Evolutionary conservation across 2,888 invertebrate species (phyloP), one percentile per base, ranked within the genome.

Genomic region (Drosophila aldrichi): DNA sequence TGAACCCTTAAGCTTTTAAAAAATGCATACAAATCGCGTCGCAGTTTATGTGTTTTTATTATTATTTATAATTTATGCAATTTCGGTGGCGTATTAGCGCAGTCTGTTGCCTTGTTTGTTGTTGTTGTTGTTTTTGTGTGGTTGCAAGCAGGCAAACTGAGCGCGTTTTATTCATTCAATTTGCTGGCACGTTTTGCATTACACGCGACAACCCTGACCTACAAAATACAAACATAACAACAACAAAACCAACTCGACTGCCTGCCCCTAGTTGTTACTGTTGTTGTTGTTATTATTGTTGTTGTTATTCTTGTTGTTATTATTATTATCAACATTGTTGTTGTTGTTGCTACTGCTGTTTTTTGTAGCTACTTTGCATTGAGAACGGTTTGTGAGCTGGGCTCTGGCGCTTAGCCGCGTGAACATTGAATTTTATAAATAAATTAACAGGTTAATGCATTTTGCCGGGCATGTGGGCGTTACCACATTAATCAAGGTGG

Each of bases 151-250:
- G 69, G 52, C 52, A 63, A 61, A 46, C 64, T 56, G 38, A 48
- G 63, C 77, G 62, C 80, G 75, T 73, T 75, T 78, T 76, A 70
- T 82, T 84, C 86, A 86, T 84, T 85, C 84, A 86, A 81, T 84
- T 86, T 74, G 68, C 77, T 79, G 71, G 82, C 86, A 85, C 90
- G 88, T 90, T 90, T 90, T 86, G 71, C 87, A 83, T 83, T 90
- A 86, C 90, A 88, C 88, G 86, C 89, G 90, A 86, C 86, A 90
- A 88, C 86, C 86, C 90, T 86, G 86, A 86, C 86, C 86, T 90
- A 86, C 90, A 86, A 86, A 81, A 70, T 64, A 62, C 64, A 56
- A 43, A 38, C 20, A 54, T 20, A 70, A 32, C 34, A 59, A 68
- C 16, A 56, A 44, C 60, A 41, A 29, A 46, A 9, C 48, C n/a